Base-by-base conservation (phyloP, 2,888 invertebrate genomes). In the Ganaspis brasiliensis region DNA sequence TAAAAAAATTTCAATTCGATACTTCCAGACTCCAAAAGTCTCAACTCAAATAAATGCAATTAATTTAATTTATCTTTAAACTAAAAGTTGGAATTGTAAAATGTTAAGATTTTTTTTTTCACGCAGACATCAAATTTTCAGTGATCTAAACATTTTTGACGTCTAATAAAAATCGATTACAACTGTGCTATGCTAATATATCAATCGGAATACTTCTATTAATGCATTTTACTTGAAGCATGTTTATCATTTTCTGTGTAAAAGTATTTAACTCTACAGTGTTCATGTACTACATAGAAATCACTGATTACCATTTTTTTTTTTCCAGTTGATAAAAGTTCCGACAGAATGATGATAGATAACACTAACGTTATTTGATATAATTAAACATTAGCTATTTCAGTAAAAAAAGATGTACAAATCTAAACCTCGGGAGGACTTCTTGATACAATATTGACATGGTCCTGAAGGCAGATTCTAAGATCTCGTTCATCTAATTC, bases 401-500 rank as follows among this genome's bases (percentile, higher is more conserved):
- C 14, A 63, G 24, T 45, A 40, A n/a, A 63, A 67, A 67, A 63
- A 56, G 21, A 24, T 45, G n/a, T 63, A 71, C 10, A 61, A 52
- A 45, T 81, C 78, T 86, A 86, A 9, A 37, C 19, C 14, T 77
- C 72, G 6, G 76, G 35, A n/a, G 72, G 24, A 35, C 63, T 75
- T 14, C 52, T 76, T 75, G 86, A 83, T 35, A 83, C 79, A 74
- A 83, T 82, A 56, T 83, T 86, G 83, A 87, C 88, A 84, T 89
- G 89, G 84, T 90, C 89, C 84, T 89, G 88, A 78, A 91, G 82
- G 83, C 90, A 88, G 81, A 91, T 88, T 79, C 89, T 86, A 81
- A 91, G 85, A 86, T 90, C 88, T 82, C 89, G 81, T 93, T 94
- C 92, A 92, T 93, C 90, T 93, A 93, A 86, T 93, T 94, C 90